These are phyloP conservation scores for Catagonus wagneri DNA, from an alignment of 2,113 vertebrate species.

Conservation along the genomic window DNA sequence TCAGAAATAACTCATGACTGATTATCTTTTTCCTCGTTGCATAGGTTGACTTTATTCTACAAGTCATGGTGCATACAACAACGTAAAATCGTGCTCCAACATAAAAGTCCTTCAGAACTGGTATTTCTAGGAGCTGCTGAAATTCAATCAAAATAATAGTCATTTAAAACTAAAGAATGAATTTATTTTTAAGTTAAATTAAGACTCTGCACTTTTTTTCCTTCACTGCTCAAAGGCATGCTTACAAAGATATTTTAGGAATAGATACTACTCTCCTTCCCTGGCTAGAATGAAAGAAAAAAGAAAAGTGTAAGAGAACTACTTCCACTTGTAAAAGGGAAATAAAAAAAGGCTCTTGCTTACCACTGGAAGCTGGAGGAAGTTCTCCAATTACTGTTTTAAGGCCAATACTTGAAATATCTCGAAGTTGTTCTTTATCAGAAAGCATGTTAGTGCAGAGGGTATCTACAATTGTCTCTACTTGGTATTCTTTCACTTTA, in stretches of 20 bases:
- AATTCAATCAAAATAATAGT: constrained; percentile 32
- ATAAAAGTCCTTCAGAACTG: constrained; percentile 13
- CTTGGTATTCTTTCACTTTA: constrained; percentile 99
- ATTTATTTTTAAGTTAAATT: constrained; percentile 51
- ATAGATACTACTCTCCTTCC: background rate
- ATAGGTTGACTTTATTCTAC: background rate
- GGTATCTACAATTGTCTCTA: constrained; percentile 99
- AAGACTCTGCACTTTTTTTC: background rate
- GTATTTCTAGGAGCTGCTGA: background rate
- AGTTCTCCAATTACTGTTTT: constrained; percentile 99
- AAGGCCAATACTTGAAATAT: constrained; percentile 99
- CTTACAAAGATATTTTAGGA: background rate
- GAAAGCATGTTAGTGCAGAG: constrained; percentile 99
- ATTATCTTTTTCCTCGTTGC: background rate
- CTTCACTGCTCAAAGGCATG: background rate
- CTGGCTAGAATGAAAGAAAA: background rate
- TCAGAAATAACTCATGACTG: background rate
- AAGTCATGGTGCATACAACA: background rate
- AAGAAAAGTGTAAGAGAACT: background rate
- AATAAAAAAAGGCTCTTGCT: constrained; percentile 74
- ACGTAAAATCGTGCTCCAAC: constrained; percentile 28
- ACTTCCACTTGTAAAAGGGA: background rate
- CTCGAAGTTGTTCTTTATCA: constrained; percentile 98
- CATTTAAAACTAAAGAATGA: background rate
- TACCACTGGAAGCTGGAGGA: constrained; percentile 98